These are phyloP conservation scores for Mastomys natalensis DNA, from an alignment of 2,113 vertebrate species.

Conservation along the genomic window DNA sequence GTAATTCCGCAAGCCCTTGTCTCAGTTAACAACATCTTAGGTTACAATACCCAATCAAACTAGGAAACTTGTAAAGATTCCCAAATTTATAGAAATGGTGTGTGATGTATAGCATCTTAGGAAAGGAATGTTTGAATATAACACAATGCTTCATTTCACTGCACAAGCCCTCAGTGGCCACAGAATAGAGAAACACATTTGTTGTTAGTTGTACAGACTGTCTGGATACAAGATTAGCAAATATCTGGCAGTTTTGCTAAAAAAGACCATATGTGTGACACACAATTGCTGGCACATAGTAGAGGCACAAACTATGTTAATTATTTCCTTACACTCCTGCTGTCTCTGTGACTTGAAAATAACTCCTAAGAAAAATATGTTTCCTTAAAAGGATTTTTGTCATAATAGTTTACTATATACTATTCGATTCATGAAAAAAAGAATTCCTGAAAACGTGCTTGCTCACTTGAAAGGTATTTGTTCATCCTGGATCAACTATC, in stretches of 20 bases:
- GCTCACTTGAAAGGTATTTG: neutral
- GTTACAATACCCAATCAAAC: neutral
- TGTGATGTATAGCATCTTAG: neutral
- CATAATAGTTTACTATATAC: slow-evolving; percentile 27
- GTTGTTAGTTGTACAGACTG: slow-evolving; percentile 68
- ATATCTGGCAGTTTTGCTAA: slow-evolving; percentile 71
- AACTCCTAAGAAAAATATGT: slow-evolving; percentile 53
- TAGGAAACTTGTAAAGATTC: neutral
- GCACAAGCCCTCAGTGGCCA: neutral
- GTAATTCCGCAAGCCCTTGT: neutral
- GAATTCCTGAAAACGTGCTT: neutral
- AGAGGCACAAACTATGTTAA: slow-evolving; percentile 68
- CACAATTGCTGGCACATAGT: slow-evolving; percentile 63
- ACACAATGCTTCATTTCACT: neutral
- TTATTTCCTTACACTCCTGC: slow-evolving; percentile 60
- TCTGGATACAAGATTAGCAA: slow-evolving; percentile 74
- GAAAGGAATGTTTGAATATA: slow-evolving; percentile 30
- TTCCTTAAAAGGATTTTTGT: slow-evolving; percentile 55
- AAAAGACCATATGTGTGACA: slow-evolving; percentile 70
- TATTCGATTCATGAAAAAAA: slow-evolving; percentile 50
- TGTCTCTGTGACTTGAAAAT: slow-evolving; percentile 68
- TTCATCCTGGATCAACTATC: neutral
- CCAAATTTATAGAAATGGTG: neutral
- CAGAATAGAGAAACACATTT: slow-evolving; percentile 51
- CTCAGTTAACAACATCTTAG: neutral